Conservation (phyloP, 2,888 invertebrate genomes). For the Chymomyza fuscimana region DNA sequence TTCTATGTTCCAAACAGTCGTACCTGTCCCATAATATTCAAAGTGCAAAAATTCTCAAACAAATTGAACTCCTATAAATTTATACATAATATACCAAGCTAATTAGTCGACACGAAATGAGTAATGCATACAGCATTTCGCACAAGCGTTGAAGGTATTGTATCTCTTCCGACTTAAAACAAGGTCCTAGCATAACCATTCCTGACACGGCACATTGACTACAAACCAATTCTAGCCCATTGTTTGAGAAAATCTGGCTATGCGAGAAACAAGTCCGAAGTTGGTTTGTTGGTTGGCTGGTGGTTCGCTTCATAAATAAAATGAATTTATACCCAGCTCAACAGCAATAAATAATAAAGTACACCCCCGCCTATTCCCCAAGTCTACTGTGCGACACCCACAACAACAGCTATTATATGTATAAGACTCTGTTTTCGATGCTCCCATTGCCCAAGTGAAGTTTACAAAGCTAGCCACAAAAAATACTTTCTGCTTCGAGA, state of each 20-base stretch:
- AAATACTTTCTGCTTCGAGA: constrained; percentile 65
- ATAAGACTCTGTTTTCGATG: background rate
- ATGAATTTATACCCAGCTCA: constrained; percentile 67
- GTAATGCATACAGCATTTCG: no score
- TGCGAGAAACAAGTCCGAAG: constrained; percentile 35
- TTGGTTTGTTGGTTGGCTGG: constrained; percentile 46
- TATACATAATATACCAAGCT: constrained; percentile 75
- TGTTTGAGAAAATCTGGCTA: no score
- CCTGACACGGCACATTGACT: background rate
- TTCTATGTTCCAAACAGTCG: background rate
- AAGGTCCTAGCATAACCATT: constrained; percentile 5
- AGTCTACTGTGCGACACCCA: constrained; percentile 39
- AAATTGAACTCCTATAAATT: constrained; percentile 75
- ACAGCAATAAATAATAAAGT: constrained; percentile 72
- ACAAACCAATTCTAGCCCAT: constrained; percentile 1
- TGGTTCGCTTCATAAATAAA: constrained; percentile 68
- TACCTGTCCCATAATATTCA: constrained; percentile 31
- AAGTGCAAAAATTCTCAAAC: constrained; percentile 61
- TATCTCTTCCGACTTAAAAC: constrained; percentile 34
- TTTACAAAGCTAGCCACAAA: constrained; percentile 45
- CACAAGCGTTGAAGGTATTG: constrained; percentile 21
- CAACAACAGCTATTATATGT: constrained; percentile 22
- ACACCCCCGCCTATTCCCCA: constrained; percentile 20
- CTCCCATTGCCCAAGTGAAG: constrained; percentile 55
- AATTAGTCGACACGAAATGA: constrained; percentile 69